A percentile compares a stretch with the other conserved stretches of the same genome.
phyloP scores from a whole-genome alignment of 2,888 invertebrate species.

The Ferdinandea cuprea region DNA sequence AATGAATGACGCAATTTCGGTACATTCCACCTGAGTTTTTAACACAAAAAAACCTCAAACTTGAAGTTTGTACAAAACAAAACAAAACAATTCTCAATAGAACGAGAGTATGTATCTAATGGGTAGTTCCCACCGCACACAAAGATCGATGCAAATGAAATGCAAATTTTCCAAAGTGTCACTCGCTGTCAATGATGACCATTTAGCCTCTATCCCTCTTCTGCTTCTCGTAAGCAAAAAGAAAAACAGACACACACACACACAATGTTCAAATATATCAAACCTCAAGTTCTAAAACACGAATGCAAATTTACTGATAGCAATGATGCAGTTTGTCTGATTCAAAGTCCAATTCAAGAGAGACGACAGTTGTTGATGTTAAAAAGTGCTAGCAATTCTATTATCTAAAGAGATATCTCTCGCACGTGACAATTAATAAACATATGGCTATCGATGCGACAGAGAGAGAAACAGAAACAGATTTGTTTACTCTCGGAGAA shows the following conservation, averaged over 20 bases:
- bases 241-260: no score
- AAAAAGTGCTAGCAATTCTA: constrained; percentile 13
- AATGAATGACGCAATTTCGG: neutral
- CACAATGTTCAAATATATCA: constrained; percentile 48
- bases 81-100: neutral
- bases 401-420: constrained; percentile 40
- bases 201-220: neutral
- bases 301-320: constrained; percentile 27
- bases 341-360: constrained; percentile 38
- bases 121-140: constrained; percentile 9
- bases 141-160: constrained; percentile 45
- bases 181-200: neutral
- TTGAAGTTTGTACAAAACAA: constrained; percentile 4
- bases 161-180: constrained; percentile 28
- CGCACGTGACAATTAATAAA: constrained; percentile 53
- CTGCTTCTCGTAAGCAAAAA: no score
- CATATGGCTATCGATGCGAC: constrained; percentile 11
- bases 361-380: constrained; percentile 37
- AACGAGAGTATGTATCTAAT: neutral
- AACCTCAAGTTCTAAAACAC: constrained; percentile 35
- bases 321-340: neutral
- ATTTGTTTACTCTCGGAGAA: constrained; percentile 42
- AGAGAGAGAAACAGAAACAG: constrained; percentile 3
- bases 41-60: constrained; percentile 4
- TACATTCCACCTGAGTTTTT: neutral